Percentiles rank a stretch among this genome's conserved stretches.
Conservation (phyloP, 35 echinoderm and acorn worm genomes). For the Eucidaris tribuloides region DNA sequence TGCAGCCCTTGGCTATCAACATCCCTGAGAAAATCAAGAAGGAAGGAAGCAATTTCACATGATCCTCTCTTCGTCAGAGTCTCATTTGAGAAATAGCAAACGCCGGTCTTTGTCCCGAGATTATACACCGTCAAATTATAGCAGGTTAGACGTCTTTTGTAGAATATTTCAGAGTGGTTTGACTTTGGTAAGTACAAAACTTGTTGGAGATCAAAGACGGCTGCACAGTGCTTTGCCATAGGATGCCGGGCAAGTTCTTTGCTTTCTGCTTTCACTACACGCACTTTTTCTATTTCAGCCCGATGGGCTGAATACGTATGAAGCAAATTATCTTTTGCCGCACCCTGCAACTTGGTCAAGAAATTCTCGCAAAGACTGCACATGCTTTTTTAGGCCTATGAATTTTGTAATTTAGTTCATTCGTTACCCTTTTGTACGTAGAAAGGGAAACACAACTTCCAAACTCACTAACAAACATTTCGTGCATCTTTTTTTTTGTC, state of each 20-base stretch:
- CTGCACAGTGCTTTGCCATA: neutral
- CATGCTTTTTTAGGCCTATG: conserved; percentile 53
- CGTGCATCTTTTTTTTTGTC: conserved; percentile 27
- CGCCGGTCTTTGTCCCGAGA: conserved; percentile 17
- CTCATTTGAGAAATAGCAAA: conserved; percentile 55
- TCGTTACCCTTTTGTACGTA: conserved; percentile 1
- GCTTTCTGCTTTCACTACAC: neutral
- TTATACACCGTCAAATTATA: conserved; percentile 76
- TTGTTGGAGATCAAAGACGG: conserved; percentile 63
- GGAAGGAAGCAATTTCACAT: conserved; percentile 44
- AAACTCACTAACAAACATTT: conserved; percentile 24
- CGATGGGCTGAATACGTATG: neutral
- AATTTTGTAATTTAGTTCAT: conserved; percentile 34
- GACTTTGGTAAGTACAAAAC: conserved; percentile 69
- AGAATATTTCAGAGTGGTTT: conserved; percentile 36
- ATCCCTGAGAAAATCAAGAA: conserved; percentile 7
- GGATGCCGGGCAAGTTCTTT: neutral
- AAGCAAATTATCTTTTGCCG: neutral
- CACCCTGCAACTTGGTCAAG: neutral
- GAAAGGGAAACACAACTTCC: neutral
- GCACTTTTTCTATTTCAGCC: conserved; percentile 26
- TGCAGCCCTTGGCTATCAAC: conserved; percentile 15
- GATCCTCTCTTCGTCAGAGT: conserved; percentile 28
- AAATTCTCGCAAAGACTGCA: conserved; percentile 52
- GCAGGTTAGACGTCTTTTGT: conserved; percentile 58